Base-by-base conservation (phyloP, 2,888 invertebrate species). In the Microplitis manilae region DNA sequence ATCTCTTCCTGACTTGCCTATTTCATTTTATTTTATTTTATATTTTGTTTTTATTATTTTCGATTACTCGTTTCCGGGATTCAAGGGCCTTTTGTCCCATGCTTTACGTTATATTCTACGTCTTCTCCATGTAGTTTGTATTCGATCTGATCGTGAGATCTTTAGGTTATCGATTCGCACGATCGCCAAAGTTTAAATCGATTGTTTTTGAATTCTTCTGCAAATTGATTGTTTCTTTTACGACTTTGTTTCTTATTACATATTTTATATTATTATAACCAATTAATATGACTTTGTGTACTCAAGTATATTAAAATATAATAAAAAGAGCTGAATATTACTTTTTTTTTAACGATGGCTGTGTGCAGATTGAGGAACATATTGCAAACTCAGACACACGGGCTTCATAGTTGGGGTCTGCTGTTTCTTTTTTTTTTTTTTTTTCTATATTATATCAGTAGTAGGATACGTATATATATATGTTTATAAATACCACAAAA, bases 1-100 rank as follows among this genome's bases (percentile, higher is more conserved):
- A 79, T 78, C 79, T 78, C 72, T 81, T 80, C 77, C 77, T 77
- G 76, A 77, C 80, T 75, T 78, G 40, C 70, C 73, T 30, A 73
- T 65, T 72, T 20, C 60, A 77, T 76, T 61, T 59, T 60, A 17
- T 60, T 68, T 75, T 50, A 76, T 17, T 17, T 17, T 17, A 17
- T 17, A 17, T 71, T 20, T 20, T 20, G 1, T 76, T 62, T 68
- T 75, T 72, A 70, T 73, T 71, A 65, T 60, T 64, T 41, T 61
- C 41, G 39, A 75, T 60, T 60, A 30, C 20, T 62, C 76, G 70
- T 78, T 74, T 72, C 78, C 81, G 67, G 74, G 74, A 73, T 67
- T 50, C 62, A 62, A 68, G 79, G 39, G 69, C 73, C 73, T 80
- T 74, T 72, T 50, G 69, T 65, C 40, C 71, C 41, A 75, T 68